Conservation (phyloP, 2,888 invertebrate genomes). For the Nomada flava region DNA sequence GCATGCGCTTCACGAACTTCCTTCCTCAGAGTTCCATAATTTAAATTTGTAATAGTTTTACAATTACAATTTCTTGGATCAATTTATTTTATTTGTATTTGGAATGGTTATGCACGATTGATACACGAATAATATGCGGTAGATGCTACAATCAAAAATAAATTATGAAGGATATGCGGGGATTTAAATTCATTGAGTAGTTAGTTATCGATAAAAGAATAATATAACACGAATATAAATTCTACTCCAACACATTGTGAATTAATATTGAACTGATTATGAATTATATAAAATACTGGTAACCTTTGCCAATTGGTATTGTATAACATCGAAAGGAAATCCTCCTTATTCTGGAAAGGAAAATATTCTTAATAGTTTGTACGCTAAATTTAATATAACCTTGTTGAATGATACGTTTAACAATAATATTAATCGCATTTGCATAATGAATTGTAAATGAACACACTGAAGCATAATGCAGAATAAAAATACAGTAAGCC, state of each 20-base stretch:
- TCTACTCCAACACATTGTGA: too few relatives aligned
- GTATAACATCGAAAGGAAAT: too few relatives aligned
- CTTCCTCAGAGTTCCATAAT: not conserved
- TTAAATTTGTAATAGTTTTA: constrained; percentile 5
- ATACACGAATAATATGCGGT: too few relatives aligned
- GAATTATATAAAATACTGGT: not conserved
- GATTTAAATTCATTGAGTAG: too few relatives aligned
- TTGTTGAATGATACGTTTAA: not conserved
- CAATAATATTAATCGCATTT: not conserved
- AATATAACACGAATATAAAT: too few relatives aligned
- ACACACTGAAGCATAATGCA: not conserved
- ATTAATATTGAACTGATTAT: too few relatives aligned
- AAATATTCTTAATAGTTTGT: not conserved
- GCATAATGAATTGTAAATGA: not conserved
- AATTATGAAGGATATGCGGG: not conserved
- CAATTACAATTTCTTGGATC: not conserved
- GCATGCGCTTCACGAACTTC: constrained; percentile 18
- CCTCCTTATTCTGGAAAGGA: too few relatives aligned
- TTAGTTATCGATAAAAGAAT: not conserved
- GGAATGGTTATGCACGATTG: too few relatives aligned
- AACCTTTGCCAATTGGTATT: not conserved
- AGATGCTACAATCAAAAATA: too few relatives aligned
- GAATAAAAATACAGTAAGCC: not conserved
- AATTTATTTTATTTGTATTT: not conserved
- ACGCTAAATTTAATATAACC: not conserved